Base-by-base conservation (phyloP, 2,113 vertebrate genomes). In the Prunella himalayana region DNA sequence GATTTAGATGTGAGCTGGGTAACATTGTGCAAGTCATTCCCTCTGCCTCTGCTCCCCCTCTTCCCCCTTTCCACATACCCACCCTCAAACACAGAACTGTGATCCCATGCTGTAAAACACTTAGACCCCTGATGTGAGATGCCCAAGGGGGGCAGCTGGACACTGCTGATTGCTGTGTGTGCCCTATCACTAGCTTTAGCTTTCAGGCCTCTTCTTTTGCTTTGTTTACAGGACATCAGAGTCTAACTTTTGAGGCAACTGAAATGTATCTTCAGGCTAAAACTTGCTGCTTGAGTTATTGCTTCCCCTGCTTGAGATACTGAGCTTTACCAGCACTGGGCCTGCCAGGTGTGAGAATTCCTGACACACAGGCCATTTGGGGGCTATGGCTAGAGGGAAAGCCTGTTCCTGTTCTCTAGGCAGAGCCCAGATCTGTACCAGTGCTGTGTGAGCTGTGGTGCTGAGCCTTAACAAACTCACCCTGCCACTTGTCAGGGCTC, bases 1-100 rank as follows among this genome's bases (percentile, higher is more conserved):
- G 86, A 81, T 93, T 83, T 86, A 88, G 88, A 88, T 88, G 39
- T 63, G 75, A 88, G 92, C 86, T 82, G 24, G 66, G 56, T 64
- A 73, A 44, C 3, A 1, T 49, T 88, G 54, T 63, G 51, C 30
- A 87, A 93, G 63, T 41, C 28, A 18, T 65, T 85, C 60, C 23
- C 15, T 42, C 9, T 75, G 76, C 35, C 69, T 93, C 70, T 0
- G 0, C 77, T 94, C 35, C 53, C 50, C 14, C 17, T 89, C 20
- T 89, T 68, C 11, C 57, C 18, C 37, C 27, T 92, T 92, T 77
- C 51, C 17, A 15, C 2, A 1, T 6, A 35, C 70, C 15, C 75
- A 39, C 51, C 25, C 44, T 80, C 41, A 31, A 41, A 56, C 66
- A 1, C 15, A 45, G 50, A 30, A 44, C 54, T 72, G 41, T 24